Evolutionary conservation across 1,140 invertebrate species (phyloP).

Genomic region (Pemphigus obesinymphae): DNA sequence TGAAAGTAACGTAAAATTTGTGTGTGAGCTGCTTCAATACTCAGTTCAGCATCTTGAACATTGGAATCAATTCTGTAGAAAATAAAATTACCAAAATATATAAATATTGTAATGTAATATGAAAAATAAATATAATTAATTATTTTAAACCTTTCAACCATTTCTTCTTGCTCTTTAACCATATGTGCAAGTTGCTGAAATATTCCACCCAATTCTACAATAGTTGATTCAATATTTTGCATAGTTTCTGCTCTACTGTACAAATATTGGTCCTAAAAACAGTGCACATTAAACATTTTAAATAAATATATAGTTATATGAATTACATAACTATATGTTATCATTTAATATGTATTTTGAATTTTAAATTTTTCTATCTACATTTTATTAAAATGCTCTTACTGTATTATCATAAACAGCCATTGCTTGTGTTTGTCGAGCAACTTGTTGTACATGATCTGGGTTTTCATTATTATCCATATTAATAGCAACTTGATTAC

Average conservation of each 20-base stretch:
- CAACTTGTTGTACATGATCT: conserved; percentile 51
- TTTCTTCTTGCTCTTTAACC: conserved; percentile 99
- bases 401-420: conserved; percentile 28
- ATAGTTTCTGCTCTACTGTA: conserved; percentile 92
- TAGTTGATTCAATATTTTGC: conserved; percentile 98
- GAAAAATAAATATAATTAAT: too few relatives aligned
- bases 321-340: background rate
- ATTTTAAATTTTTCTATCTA: background rate
- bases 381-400: background rate
- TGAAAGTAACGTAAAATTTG: conserved; percentile 98
- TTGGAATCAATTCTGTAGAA: conserved; percentile 87
- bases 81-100: conserved; percentile 35
- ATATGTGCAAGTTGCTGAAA: conserved; percentile 97
- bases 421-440: conserved; percentile 53
- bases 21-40: conserved; percentile 94
- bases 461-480: conserved; percentile 59
- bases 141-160: conserved; percentile 73
- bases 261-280: conserved; percentile 73
- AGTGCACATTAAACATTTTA: background rate
- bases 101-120: too few relatives aligned
- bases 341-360: background rate
- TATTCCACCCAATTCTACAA: conserved; percentile 97
- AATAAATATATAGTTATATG: background rate
- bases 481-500: conserved; percentile 73
- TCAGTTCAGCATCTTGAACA: conserved; percentile 90